Evolutionary conservation across 2,888 invertebrate species (phyloP), one percentile per base, ranked within the genome.

Genomic region (Drosophila testacea): DNA sequence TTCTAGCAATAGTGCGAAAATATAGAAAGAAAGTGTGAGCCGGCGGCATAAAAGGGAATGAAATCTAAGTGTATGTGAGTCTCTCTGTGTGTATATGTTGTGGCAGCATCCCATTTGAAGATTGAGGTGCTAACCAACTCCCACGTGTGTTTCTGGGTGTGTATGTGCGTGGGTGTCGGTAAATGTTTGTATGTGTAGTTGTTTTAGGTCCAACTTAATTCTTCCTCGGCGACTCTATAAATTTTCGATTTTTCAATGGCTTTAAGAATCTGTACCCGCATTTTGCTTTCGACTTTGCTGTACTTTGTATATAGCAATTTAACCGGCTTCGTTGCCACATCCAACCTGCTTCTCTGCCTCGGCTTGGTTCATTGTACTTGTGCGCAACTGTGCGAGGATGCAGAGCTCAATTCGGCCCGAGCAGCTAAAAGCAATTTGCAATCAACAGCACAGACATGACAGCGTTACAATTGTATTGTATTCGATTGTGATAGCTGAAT

Each of bases 221-320:
- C 11, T 16, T 41, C 22, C 22, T 54, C n/a, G 60, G 57, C 41
- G 30, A 75, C 56, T 68, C 82, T 79, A 85, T 82, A 69, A 67
- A 69, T 71, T 71, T 84, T 81, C 88, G 81, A 88, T 81, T 81
- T 81, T 81, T 64, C 83, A 61, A 59, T 70, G 64, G 16, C 16
- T 67, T 51, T 56, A 32, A 32, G 32, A 32, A 9, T 32, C 6
- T 32, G 68, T 57, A 64, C 56, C 62, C 79, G 70, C 59, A 44
- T 51, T 69, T 56, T 54, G 56, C 28, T 42, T 34, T 16, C 47
- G 39, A n/a, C 44, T 28, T n/a, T 27, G 27, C 44, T n/a, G 44
- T 63, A 48, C 42, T 39, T 50, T 28, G 11, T 44, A 22, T 38
- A 28, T 27, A n/a, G 42, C 4, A 34, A 16, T 34, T 67, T 63